A percentile compares a stretch with the other conserved stretches of the same genome.
Conservation (phyloP, 2,888 invertebrate genomes). For the Hypercompe scribonia region DNA sequence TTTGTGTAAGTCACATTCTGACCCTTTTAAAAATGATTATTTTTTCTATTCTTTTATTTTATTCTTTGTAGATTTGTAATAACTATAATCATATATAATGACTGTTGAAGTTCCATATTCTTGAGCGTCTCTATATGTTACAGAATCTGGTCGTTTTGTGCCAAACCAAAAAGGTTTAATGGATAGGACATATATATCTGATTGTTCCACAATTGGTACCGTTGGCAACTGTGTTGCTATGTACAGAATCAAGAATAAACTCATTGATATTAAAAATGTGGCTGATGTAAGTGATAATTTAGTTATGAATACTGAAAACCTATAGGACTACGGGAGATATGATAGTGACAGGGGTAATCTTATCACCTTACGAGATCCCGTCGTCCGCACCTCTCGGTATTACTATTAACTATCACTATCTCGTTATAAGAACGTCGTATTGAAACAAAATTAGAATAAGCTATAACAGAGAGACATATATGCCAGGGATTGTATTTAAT, state of each 20-base stretch:
- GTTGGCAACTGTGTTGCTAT: slow-evolving; percentile 89
- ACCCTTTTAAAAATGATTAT: no score
- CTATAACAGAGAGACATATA: no score
- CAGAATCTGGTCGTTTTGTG: slow-evolving; percentile 88
- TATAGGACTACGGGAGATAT: no score
- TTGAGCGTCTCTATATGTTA: slow-evolving; percentile 31
- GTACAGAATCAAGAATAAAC: slow-evolving; percentile 88
- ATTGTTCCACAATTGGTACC: slow-evolving; percentile 86
- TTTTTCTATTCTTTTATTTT: no score
- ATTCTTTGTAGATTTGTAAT: no score
- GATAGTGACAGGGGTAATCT: no score
- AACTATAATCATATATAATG: no score
- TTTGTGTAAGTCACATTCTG: no score
- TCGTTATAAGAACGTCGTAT: no score
- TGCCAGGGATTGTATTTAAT: no score
- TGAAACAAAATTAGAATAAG: no score
- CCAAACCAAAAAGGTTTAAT: slow-evolving; percentile 78
- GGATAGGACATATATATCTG: slow-evolving; percentile 88
- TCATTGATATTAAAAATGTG: slow-evolving; percentile 89
- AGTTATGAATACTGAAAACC: neutral
- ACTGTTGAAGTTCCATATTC: neutral
- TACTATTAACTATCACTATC: no score
- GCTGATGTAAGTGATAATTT: slow-evolving; percentile 85
- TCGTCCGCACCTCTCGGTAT: neutral
- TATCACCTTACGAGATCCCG: neutral